Conservation (phyloP, 2,113 vertebrate species). For the Morone chrysops region DNA sequence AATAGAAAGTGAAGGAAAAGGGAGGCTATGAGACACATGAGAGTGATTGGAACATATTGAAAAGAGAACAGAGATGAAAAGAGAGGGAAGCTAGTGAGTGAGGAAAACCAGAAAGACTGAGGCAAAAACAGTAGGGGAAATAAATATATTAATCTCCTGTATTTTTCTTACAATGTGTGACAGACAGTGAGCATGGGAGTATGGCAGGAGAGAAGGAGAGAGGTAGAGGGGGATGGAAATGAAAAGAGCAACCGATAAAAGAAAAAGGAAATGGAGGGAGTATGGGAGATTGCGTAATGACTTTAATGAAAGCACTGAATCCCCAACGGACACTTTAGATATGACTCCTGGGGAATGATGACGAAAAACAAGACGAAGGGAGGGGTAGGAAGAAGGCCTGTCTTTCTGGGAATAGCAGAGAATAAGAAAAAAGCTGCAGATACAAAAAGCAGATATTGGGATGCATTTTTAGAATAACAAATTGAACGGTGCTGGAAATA, state of each 20-base stretch:
- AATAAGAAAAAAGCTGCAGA: constrained; percentile 27
- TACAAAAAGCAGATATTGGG: constrained; percentile 21
- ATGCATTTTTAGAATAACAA: constrained; percentile 53
- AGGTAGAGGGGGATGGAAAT: neutral
- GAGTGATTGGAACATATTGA: constrained; percentile 30
- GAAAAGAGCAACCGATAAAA: constrained; percentile 25
- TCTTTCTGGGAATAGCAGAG: constrained; percentile 16
- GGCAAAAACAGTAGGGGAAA: constrained; percentile 24
- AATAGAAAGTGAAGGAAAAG: constrained; percentile 12
- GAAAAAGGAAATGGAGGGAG: constrained; percentile 49
- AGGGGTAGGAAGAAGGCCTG: neutral
- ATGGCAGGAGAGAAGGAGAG: neutral
- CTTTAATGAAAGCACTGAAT: constrained; percentile 74
- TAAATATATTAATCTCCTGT: constrained; percentile 39
- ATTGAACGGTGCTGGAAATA: constrained; percentile 35
- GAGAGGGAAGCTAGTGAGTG: neutral
- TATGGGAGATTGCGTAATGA: constrained; percentile 69
- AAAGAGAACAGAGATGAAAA: constrained; percentile 18
- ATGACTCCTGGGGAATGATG: constrained; percentile 58
- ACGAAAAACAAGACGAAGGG: constrained; percentile 7
- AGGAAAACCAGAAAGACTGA: constrained; percentile 12
- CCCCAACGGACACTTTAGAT: constrained; percentile 75
- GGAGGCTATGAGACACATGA: constrained; percentile 23
- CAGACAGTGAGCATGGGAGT: constrained; percentile 29
- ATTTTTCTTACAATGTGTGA: constrained; percentile 35